Base-by-base conservation (phyloP, 2,113 vertebrate species). In the Ovibos moschatus region DNA sequence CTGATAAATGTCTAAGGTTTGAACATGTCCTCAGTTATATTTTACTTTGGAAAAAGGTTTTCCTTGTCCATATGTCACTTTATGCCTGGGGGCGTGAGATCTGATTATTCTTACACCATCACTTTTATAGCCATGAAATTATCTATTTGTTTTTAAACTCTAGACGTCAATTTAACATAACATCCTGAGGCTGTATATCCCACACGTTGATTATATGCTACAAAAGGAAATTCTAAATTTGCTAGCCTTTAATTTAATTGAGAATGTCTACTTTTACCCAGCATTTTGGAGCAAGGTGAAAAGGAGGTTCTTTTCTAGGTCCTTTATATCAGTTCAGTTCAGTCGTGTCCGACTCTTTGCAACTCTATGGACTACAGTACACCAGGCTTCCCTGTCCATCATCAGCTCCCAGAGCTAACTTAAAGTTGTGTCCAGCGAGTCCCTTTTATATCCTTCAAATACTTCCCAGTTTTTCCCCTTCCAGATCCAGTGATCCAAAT, bases 261-360 rank as follows among this genome's bases (percentile, higher is more conserved):
- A 96, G 30, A 86, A 21, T 84, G 55, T 95, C 85, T 95, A 95
- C 84, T 97, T 93, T 87, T 87, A 84, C 50, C 45, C 19, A 82
- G 50, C 74, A 94, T 97, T 98, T 97, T 90, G 43, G 57, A 82
- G 92, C 58, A 95, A 98, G 89, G 97, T 98, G 89, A 98, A 97
- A 95, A 96, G 53, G 19, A 94, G 23, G 25, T 79, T 94, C 62
- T 84, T 93, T 50, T 93, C 87, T 82, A 81, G 30, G 12, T 87
- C 36, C 78, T 97, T 98, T 98, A 95, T 74, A 74, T 74, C 36
- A 74, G n/a, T 74, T 71, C n/a, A 40, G 19, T 23, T 40, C 36
- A 74, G 67, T 40, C 0, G 0, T 40, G 67, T 74, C n/a, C 0
- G 2, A 40, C 67, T 40, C 19, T 71, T 71, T 40, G 67, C 19